Evolutionary conservation across 2,113 vertebrate genomes (phyloP).

Genomic region (Microcebus griseorufus): DNA sequence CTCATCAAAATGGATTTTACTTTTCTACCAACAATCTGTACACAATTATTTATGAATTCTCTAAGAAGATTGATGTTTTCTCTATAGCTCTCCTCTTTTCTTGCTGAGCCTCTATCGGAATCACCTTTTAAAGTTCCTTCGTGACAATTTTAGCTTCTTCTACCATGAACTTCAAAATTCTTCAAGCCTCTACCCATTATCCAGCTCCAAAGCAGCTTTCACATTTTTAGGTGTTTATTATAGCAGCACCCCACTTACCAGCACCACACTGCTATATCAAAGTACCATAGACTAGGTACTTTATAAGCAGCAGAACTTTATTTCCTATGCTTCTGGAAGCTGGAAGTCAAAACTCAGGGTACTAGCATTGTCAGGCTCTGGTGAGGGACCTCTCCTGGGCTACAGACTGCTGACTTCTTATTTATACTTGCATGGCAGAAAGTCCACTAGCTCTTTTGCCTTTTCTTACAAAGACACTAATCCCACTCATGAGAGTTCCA

Average conservation of each 20-base stretch:
- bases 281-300: not conserved
- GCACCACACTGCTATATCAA: not conserved
- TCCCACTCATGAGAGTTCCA: not conserved
- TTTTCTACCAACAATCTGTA: not conserved
- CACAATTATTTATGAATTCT: not conserved
- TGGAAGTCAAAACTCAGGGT: not conserved
- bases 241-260: not conserved
- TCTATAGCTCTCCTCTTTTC: not conserved
- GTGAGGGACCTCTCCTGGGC: not conserved
- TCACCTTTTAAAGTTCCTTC: not conserved
- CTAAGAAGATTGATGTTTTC: not conserved
- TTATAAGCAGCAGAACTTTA: not conserved
- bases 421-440: not conserved
- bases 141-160: not conserved
- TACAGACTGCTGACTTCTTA: not conserved
- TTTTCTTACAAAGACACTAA: not conserved
- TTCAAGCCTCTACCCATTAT: not conserved
- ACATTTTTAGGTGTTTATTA: not conserved
- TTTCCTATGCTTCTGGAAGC: not conserved
- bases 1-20: not conserved
- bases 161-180: not conserved
- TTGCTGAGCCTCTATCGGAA: not conserved
- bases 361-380: not conserved
- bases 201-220: not conserved
- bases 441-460: not conserved